These are phyloP conservation scores for Netelia virgata DNA, from an alignment of 2,888 invertebrate species.

Conservation along the genomic window DNA sequence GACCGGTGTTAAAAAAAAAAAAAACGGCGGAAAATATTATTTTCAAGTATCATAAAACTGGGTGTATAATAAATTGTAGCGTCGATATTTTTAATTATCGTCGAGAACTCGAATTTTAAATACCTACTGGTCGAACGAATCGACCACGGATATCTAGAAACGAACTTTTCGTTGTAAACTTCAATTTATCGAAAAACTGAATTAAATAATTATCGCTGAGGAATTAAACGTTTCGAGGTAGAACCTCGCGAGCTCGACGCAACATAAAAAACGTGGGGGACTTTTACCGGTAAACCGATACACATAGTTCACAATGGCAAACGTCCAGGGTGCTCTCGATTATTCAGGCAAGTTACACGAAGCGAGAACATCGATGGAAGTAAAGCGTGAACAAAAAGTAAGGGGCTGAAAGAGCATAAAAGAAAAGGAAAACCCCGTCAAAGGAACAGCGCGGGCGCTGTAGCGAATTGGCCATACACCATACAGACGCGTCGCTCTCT, in stretches of 20 bases:
- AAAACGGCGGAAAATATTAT: too few species aligned
- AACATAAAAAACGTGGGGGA: not conserved
- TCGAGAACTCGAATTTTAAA: not conserved
- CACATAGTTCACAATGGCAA: not conserved
- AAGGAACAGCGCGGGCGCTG: conserved; percentile 8
- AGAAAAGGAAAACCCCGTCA: conserved; percentile 15
- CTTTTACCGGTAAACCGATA: conserved; percentile 26
- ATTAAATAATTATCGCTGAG: not conserved
- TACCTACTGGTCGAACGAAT: not conserved
- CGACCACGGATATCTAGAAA: not conserved
- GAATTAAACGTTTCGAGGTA: conserved; percentile 10
- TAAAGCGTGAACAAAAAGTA: conserved; percentile 1
- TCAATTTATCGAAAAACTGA: not conserved
- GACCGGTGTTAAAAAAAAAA: too few species aligned
- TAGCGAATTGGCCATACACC: conserved; percentile 1
- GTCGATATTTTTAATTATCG: too few species aligned
- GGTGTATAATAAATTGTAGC: too few species aligned
- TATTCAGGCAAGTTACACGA: conserved; percentile 52
- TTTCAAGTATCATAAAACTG: too few species aligned
- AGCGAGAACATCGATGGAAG: conserved; percentile 13
- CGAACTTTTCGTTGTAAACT: not conserved
- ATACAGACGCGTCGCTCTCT: not conserved
- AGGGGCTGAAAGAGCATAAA: conserved; percentile 10
- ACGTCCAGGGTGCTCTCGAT: not conserved
- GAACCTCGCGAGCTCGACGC: not conserved